These are phyloP conservation scores for Pachyramphus minor DNA, from an alignment of 2,113 vertebrate species.

Conservation along the genomic window DNA sequence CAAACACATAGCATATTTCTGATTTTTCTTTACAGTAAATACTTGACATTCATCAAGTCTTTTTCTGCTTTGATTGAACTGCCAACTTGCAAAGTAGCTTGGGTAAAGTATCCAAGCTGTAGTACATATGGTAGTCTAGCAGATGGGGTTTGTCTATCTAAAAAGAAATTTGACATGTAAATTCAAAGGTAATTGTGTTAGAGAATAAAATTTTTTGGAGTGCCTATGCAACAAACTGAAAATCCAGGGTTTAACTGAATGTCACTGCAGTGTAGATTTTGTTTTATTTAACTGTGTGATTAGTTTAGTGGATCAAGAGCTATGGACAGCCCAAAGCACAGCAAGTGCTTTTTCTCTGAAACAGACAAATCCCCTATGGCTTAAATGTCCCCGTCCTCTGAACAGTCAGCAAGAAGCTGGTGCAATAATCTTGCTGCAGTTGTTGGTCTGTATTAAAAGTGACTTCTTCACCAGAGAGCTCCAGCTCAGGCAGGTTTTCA, in stretches of 20 bases:
- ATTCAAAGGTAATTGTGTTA: neutral
- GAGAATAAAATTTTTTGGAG: neutral
- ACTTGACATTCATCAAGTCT: neutral
- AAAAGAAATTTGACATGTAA: neutral
- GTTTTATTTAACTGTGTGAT: neutral
- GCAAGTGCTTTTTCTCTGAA: neutral
- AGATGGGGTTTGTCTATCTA: neutral
- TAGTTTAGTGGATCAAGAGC: neutral
- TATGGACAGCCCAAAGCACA: neutral
- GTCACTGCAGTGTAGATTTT: neutral
- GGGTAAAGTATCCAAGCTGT: neutral
- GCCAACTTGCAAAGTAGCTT: neutral
- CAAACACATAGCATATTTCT: neutral
- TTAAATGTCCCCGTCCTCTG: neutral
- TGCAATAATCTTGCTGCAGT: neutral
- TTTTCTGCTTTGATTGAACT: neutral
- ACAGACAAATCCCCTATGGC: rapidly evolving
- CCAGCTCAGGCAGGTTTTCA: neutral
- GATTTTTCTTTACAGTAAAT: slow-evolving; percentile 4
- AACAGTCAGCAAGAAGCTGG: neutral
- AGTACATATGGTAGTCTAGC: neutral
- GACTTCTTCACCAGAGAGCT: neutral
- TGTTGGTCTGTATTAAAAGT: neutral
- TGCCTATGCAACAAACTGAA: neutral
- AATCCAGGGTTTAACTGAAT: neutral